phyloP scores from a whole-genome alignment of 2,888 invertebrate genomes.

The Leptarthrus brevirostris region DNA sequence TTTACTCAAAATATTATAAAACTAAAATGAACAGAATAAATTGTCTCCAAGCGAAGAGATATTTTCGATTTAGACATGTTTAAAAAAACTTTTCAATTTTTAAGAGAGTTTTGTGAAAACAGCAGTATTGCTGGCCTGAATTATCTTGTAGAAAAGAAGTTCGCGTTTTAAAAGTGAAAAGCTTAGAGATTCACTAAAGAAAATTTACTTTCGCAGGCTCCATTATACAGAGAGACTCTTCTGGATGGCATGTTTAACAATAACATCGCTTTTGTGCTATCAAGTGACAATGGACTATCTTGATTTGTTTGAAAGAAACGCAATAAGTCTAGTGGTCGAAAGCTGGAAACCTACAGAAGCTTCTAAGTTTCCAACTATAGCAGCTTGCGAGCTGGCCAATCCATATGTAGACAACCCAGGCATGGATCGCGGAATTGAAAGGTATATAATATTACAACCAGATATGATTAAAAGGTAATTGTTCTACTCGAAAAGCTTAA shows the following conservation, averaged over 20 bases:
- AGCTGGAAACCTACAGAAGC: background rate
- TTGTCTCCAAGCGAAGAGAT: too few relatives aligned
- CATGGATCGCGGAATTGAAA: background rate
- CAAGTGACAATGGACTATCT: background rate
- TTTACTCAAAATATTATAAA: too few relatives aligned
- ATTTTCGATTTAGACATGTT: too few relatives aligned
- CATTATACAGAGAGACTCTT: slow-evolving; percentile 23
- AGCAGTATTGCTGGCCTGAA: too few relatives aligned
- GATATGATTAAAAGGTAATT: background rate
- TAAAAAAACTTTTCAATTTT: too few relatives aligned
- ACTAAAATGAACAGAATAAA: too few relatives aligned
- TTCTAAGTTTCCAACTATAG: background rate
- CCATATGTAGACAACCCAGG: background rate
- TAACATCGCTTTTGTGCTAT: background rate
- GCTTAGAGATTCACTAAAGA: background rate
- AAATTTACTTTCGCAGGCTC: slow-evolving; percentile 3
- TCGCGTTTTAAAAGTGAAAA: too few relatives aligned
- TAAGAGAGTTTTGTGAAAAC: too few relatives aligned
- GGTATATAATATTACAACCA: background rate
- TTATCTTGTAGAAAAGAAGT: too few relatives aligned
- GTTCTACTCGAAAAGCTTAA: too few relatives aligned
- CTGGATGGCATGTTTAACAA: background rate
- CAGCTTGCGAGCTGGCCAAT: background rate
- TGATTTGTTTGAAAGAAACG: slow-evolving; percentile 1
- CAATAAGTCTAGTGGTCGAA: background rate